Percentiles rank a stretch among this genome's conserved stretches.
These are phyloP conservation scores for Hephaestus fuliginosus DNA, from an alignment of 2,797 vertebrate species.

Conservation along the genomic window DNA sequence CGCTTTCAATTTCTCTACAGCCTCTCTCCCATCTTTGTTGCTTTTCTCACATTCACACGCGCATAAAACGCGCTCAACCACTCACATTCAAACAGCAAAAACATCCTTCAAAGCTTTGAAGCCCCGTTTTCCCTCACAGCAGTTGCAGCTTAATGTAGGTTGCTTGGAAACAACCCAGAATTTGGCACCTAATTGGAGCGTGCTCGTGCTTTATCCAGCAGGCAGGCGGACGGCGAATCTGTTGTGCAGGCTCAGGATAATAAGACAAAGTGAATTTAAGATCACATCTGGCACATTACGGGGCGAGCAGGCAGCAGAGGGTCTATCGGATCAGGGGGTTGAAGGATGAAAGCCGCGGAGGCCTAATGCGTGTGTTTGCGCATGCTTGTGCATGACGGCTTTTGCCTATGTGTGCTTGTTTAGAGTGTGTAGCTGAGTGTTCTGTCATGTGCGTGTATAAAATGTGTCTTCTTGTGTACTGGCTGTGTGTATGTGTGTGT, in stretches of 20 bases:
- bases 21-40: slow-evolving; percentile 7
- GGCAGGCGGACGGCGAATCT: slow-evolving; percentile 42
- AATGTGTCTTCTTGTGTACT: not conserved
- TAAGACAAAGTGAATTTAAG: slow-evolving; percentile 67
- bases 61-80: slow-evolving; percentile 23
- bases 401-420: not conserved
- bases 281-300: slow-evolving; percentile 60
- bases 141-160: slow-evolving; percentile 70
- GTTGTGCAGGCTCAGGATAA: slow-evolving; percentile 67
- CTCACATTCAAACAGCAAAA: slow-evolving; percentile 52
- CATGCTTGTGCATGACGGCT: not conserved
- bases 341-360: slow-evolving; percentile 21
- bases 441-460: not conserved
- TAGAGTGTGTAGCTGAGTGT: not conserved
- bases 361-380: slow-evolving; percentile 10
- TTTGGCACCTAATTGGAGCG: slow-evolving; percentile 69
- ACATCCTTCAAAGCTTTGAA: slow-evolving; percentile 68
- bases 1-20: slow-evolving; percentile 23
- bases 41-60: slow-evolving; percentile 21
- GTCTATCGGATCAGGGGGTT: slow-evolving; percentile 14
- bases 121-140: slow-evolving; percentile 61
- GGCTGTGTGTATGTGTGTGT: not conserved
- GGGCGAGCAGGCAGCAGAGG: not conserved
- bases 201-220: slow-evolving; percentile 23
- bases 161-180: slow-evolving; percentile 81